These are phyloP conservation scores for Papilio polytes DNA, from an alignment of 1,140 invertebrate genomes.

Conservation along the genomic window DNA sequence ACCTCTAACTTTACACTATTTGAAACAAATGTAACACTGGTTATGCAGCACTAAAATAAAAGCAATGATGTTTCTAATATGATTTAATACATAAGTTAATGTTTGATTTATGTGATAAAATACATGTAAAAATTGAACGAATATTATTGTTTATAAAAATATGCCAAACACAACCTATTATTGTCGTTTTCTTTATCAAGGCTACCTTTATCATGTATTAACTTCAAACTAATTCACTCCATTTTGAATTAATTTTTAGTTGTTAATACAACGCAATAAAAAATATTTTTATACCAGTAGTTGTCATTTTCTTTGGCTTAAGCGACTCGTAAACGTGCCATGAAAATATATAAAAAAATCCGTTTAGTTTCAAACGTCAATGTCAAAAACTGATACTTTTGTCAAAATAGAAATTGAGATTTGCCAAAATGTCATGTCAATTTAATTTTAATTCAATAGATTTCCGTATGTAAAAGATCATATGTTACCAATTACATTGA, in stretches of 20 bases:
- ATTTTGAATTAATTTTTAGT: too few species aligned
- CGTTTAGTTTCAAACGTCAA: background rate
- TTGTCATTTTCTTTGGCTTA: background rate
- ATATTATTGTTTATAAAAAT: background rate
- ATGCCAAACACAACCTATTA: background rate
- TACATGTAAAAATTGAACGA: background rate
- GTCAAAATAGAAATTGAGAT: background rate
- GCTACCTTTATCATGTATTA: too few species aligned
- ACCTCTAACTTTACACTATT: background rate
- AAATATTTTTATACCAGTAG: too few species aligned
- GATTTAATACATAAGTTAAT: background rate
- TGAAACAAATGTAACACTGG: background rate
- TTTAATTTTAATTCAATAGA: background rate
- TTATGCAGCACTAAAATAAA: background rate
- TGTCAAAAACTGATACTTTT: background rate
- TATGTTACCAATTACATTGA: background rate
- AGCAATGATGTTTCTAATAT: background rate
- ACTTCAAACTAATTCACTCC: too few species aligned
- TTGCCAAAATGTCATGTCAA: background rate
- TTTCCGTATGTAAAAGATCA: background rate
- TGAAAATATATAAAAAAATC: background rate
- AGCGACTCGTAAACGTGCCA: background rate
- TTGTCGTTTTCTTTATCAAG: too few species aligned
- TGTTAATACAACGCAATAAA: too few species aligned
- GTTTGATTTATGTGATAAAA: background rate